Conservation (phyloP, 2,113 vertebrate genomes). For the Proteles cristata region DNA sequence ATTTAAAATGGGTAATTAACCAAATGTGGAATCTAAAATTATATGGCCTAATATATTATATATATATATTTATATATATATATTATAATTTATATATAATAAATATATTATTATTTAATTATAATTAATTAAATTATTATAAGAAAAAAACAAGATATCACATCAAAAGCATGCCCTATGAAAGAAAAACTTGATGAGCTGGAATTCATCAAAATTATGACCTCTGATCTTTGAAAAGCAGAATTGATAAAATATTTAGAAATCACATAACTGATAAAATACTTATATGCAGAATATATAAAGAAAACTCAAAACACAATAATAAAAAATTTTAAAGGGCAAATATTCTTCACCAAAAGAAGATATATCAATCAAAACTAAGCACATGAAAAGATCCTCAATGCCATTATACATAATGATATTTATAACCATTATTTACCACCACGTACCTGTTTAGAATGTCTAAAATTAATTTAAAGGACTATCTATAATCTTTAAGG, state of each 20-base stretch:
- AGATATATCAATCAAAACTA: background rate
- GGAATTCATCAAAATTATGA: background rate
- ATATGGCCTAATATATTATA: no score
- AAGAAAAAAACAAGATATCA: background rate
- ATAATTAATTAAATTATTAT: no score
- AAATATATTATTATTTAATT: no score
- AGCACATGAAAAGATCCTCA: background rate
- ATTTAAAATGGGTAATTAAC: background rate
- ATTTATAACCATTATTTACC: background rate
- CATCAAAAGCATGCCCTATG: background rate
- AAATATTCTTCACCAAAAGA: background rate
- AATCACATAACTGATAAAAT: background rate
- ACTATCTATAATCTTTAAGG: background rate
- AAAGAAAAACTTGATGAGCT: background rate
- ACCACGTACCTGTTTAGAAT: background rate
- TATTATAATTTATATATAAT: no score
- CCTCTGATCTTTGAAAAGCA: background rate
- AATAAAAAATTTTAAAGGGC: background rate
- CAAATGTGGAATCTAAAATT: background rate
- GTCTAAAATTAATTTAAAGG: background rate
- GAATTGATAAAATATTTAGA: background rate
- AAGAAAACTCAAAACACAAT: background rate
- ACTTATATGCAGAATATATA: background rate
- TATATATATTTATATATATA: no score
- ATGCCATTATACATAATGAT: background rate